Conservation (phyloP, 2,113 vertebrate genomes). For the Mixornis gularis region DNA sequence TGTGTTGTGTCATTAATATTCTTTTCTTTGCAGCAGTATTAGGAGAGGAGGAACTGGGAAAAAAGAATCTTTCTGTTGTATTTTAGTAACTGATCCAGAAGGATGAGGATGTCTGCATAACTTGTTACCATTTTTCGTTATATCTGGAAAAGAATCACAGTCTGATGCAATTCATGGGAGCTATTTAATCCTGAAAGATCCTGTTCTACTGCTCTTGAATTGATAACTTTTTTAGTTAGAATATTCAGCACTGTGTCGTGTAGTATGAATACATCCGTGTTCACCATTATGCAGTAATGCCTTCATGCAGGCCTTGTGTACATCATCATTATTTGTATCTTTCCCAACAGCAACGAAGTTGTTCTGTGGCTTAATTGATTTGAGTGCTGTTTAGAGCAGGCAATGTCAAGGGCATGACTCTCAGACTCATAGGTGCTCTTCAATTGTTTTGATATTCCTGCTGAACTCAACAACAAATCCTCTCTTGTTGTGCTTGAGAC, state of each 20-base stretch:
- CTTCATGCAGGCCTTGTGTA: neutral
- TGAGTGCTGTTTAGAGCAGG: neutral
- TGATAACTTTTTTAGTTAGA: neutral
- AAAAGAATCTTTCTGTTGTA: neutral
- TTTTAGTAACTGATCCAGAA: neutral
- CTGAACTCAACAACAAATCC: neutral
- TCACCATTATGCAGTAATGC: neutral
- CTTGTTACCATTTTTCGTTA: neutral
- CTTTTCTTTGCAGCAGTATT: neutral
- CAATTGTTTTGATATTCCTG: neutral
- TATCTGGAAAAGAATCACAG: neutral
- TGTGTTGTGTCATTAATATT: neutral
- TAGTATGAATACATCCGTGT: neutral
- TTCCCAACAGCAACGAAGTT: neutral
- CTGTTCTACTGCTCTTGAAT: neutral
- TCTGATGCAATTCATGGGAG: neutral
- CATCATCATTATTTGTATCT: neutral
- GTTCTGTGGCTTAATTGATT: neutral
- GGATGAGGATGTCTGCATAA: neutral
- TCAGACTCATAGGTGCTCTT: neutral
- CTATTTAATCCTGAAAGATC: neutral
- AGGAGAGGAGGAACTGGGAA: neutral
- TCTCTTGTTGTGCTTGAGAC: neutral
- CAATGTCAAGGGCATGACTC: accelerated
- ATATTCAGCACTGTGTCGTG: neutral